A percentile compares a stretch with the other conserved stretches of the same genome.
Conservation (phyloP, 92 coral and sea anemone genomes). For the Pocillopora grandis region DNA sequence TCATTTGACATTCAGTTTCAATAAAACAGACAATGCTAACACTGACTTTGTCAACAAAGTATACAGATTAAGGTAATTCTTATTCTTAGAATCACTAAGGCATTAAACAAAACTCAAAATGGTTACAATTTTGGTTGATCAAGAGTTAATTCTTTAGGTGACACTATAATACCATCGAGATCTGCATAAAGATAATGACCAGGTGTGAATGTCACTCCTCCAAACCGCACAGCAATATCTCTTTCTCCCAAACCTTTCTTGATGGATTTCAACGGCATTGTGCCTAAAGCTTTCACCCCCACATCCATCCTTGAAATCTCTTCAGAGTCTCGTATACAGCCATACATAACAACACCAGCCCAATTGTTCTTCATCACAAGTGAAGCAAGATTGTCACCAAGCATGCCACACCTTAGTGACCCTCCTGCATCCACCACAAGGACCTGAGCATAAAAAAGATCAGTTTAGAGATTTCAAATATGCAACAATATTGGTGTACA, state of each 20-base stretch:
- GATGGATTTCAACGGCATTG: slow-evolving; percentile 86
- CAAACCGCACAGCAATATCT: slow-evolving; percentile 86
- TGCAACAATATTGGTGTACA: too few species aligned
- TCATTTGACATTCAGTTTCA: too few species aligned
- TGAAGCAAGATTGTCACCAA: slow-evolving; percentile 91
- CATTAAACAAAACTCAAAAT: too few species aligned
- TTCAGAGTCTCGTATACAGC: slow-evolving; percentile 88
- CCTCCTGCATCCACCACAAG: slow-evolving; percentile 99
- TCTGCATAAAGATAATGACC: slow-evolving; percentile 93
- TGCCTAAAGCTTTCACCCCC: slow-evolving; percentile 92
- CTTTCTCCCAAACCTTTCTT: slow-evolving; percentile 90
- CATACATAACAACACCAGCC: slow-evolving; percentile 91
- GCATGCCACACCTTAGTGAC: slow-evolving; percentile 87
- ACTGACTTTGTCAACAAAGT: too few species aligned
- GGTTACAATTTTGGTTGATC: slow-evolving; percentile 66
- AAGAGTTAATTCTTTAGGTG: slow-evolving; percentile 82
- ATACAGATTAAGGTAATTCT: too few species aligned
- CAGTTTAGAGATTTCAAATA: not conserved
- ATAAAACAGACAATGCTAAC: too few species aligned
- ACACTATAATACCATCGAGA: slow-evolving; percentile 88
- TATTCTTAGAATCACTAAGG: too few species aligned
- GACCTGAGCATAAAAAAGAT: slow-evolving; percentile 52
- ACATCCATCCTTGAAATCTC: slow-evolving; percentile 72
- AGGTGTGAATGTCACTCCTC: slow-evolving; percentile 86
- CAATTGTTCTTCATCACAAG: slow-evolving; percentile 84